Percentiles rank a stretch among this genome's conserved stretches.
phyloP scores from a whole-genome alignment of 2,888 invertebrate species.

The Brachynemurus nebulosus region DNA sequence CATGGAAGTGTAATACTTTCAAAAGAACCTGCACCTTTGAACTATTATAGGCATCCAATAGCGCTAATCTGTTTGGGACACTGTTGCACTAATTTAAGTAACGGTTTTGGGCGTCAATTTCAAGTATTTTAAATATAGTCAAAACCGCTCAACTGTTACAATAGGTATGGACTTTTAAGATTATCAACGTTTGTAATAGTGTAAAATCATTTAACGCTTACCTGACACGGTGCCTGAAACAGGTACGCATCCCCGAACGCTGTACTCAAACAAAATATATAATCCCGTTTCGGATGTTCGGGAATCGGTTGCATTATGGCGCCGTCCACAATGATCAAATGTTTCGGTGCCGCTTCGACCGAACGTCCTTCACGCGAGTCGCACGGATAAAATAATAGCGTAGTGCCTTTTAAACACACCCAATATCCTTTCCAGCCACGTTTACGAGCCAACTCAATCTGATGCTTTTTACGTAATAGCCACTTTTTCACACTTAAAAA shows the following conservation, averaged over 20 bases:
- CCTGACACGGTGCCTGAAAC: conserved; percentile 82
- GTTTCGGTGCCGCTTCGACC: conserved; percentile 87
- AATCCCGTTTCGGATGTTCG: conserved; percentile 96
- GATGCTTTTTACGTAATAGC: conserved; percentile 91
- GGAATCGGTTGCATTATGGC: conserved; percentile 98
- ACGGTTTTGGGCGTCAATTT: no score
- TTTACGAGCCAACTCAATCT: conserved; percentile 89
- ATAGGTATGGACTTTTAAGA: no score
- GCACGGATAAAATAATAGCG: conserved; percentile 89
- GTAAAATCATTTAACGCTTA: conserved; percentile 34
- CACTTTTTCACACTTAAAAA: conserved; percentile 97
- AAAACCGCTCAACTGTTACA: no score
- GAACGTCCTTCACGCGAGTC: conserved; percentile 82
- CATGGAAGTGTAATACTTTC: no score
- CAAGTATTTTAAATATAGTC: no score
- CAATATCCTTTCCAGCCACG: conserved; percentile 98
- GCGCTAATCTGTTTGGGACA: no score
- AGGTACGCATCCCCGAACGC: conserved; percentile 96
- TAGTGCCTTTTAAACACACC: conserved; percentile 96
- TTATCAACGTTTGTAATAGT: no score
- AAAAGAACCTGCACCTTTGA: no score
- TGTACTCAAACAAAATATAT: conserved; percentile 95
- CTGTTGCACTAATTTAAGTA: no score
- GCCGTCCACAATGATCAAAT: conserved; percentile 90
- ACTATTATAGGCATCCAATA: no score